Conservation (phyloP, 2,113 vertebrate genomes). For the Oceanodroma tethys region DNA sequence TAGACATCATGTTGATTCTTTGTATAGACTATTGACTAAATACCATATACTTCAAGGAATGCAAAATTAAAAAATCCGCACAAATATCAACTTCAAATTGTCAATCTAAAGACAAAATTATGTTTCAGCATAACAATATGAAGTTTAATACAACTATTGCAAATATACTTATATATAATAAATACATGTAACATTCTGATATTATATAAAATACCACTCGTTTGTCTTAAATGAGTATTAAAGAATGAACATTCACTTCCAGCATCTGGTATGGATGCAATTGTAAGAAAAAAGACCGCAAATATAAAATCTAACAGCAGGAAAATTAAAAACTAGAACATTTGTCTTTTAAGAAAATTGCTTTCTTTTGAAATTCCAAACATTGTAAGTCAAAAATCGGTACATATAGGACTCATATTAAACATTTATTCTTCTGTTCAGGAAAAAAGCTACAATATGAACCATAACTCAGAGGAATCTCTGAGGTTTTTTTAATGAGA, state of each 20-base stretch:
- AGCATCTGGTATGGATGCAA: not conserved
- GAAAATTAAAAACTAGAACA: not conserved
- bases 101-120: not conserved
- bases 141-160: not conserved
- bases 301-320: not conserved
- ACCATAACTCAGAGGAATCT: not conserved
- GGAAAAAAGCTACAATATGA: not conserved
- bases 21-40: not conserved
- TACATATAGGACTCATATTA: not conserved
- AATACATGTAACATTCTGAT: not conserved
- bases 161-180: not conserved
- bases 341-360: not conserved
- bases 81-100: not conserved
- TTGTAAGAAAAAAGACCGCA: not conserved
- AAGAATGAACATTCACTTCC: not conserved
- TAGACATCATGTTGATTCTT: not conserved
- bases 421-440: not conserved
- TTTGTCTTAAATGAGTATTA: not conserved
- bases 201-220: not conserved
- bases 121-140: not conserved
- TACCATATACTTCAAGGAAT: not conserved
- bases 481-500: not conserved
- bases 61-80: not conserved
- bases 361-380: not conserved
- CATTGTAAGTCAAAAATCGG: not conserved